phyloP scores from a whole-genome alignment of 2,113 vertebrate genomes.

The mouse (Mus musculus) region DNA sequence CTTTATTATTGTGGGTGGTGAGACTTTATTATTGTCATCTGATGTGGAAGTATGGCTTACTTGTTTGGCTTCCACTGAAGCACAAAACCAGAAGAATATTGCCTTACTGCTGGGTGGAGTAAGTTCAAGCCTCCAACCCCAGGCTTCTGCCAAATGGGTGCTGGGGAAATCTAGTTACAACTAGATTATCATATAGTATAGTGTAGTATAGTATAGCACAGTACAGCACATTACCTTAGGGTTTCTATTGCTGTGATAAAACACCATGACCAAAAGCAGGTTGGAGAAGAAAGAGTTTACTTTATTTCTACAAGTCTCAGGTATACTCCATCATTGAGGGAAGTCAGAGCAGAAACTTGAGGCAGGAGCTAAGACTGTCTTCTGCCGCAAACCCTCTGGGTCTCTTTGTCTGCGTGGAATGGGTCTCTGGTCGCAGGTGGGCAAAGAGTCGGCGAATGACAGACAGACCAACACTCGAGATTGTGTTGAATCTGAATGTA shows the following conservation, averaged over 20 bases:
- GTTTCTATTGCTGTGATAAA: not conserved
- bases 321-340: not conserved
- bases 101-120: not conserved
- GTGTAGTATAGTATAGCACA: fast-evolving
- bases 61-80: not conserved
- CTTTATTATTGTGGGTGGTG: not conserved
- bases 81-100: not conserved
- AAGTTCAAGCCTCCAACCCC: no score
- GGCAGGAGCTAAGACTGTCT: not conserved
- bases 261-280: not conserved
- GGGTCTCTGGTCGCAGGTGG: no score
- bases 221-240: not conserved
- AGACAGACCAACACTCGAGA: no score
- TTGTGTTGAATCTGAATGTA: no score
- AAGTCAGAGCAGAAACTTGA: not conserved
- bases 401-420: no score
- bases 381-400: no score
- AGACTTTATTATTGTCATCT: not conserved
- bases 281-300: not conserved
- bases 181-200: not conserved
- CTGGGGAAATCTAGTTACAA: not conserved
- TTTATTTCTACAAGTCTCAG: not conserved
- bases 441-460: no score
- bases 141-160: not conserved
- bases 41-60: not conserved